Percentiles rank a stretch among this genome's conserved stretches.
Evolutionary conservation across 2,113 vertebrate genomes (phyloP).

Genomic region (Eonycteris spelaea): DNA sequence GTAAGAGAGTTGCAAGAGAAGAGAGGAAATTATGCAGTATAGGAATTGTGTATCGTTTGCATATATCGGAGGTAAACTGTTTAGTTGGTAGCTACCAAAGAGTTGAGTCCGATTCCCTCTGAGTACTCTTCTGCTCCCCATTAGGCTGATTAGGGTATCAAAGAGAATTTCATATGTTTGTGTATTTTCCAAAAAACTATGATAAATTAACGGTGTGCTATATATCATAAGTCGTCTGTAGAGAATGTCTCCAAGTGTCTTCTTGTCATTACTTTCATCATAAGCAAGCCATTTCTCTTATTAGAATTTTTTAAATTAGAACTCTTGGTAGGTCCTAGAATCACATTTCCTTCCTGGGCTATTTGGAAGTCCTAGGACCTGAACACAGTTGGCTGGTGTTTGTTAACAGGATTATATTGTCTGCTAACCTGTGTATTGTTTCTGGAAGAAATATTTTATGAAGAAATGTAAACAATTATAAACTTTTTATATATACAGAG

Average conservation of each 20-base stretch:
- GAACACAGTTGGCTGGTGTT: not conserved
- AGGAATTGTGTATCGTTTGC: not conserved
- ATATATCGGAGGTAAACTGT: not conserved
- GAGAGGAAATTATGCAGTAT: not conserved
- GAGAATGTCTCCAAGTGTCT: not conserved
- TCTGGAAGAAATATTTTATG: slow-evolving; percentile 25
- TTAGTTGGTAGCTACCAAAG: not conserved
- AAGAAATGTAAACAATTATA: slow-evolving; percentile 21
- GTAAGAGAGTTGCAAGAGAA: not conserved
- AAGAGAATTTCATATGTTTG: not conserved
- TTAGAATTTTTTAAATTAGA: not conserved
- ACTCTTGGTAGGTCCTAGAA: not conserved
- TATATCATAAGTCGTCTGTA: not conserved
- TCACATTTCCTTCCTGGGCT: not conserved
- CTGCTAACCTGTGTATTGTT: not conserved
- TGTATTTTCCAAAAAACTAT: not conserved
- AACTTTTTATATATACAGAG: slow-evolving; percentile 57
- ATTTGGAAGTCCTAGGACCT: not conserved
- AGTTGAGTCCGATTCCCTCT: not conserved
- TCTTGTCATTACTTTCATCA: not conserved
- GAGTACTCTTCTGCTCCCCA: not conserved
- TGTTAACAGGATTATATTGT: slow-evolving; percentile 6
- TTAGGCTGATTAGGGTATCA: not conserved
- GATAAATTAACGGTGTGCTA: not conserved
- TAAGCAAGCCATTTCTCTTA: not conserved